Base-by-base conservation (phyloP, 1,140 invertebrate species). In the Archivesica marissinica region DNA sequence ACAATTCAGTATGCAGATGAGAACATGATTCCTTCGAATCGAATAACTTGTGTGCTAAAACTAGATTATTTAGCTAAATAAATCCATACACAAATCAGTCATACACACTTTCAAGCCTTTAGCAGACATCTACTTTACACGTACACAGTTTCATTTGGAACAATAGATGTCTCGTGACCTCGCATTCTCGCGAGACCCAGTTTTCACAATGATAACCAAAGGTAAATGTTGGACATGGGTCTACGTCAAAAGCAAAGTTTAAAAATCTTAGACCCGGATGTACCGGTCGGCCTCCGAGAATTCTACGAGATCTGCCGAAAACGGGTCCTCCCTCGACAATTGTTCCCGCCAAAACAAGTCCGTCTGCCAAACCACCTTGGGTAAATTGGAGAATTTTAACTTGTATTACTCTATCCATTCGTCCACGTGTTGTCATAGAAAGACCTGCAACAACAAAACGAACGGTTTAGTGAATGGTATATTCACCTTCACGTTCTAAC, bases 81-180 rank as follows among this genome's bases (percentile, higher is more conserved):
- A n/a, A n/a, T n/a, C n/a, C n/a, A n/a, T n/a, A n/a, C n/a, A n/a
- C n/a, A n/a, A n/a, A n/a, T n/a, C n/a, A n/a, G n/a, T n/a, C n/a
- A n/a, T n/a, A n/a, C n/a, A n/a, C n/a, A n/a, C n/a, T n/a, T n/a
- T n/a, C n/a, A n/a, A n/a, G 6, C 20, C n/a, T 1, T 47, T 23
- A 75, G 28, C 78, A 80, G 33, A 80, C 78, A 39, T 80, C 64
- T 25, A 80, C 78, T 68, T 68, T 80, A 68, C 78, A 80, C 11
- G 50, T 50, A 64, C 78, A 80, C 61, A 80, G 39, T 38, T 50
- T 47, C 17, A 28, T 39, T 25, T 33, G 39, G 11, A 30, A 38
- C 25, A 80, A n/a, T 3, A 80, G 6, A 38, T 80, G 78, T 33
- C 78, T 68, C 17, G 25, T 52, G 3, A 80, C 78, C 47, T 52